These are phyloP conservation scores for Charaxes varanes DNA, from an alignment of 1,140 invertebrate species.

Conservation along the genomic window DNA sequence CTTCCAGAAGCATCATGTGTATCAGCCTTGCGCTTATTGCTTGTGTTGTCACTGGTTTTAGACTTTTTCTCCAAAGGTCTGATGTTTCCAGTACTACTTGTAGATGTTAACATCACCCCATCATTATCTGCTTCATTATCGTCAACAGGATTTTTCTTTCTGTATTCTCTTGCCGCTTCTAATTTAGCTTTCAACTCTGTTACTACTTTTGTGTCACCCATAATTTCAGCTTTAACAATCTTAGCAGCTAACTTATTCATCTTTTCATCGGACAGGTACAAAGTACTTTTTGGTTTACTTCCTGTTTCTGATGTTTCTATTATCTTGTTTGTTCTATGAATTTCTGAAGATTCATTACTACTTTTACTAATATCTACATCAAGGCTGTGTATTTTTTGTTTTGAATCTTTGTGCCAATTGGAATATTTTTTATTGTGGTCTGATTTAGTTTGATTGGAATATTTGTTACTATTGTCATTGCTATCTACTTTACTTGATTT, in stretches of 20 bases:
- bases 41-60: constrained; percentile 59
- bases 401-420: constrained; percentile 38
- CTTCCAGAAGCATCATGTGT: constrained; percentile 86
- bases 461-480: constrained; percentile 10
- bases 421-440: constrained; percentile 23
- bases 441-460: constrained; percentile 19
- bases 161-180: constrained; percentile 78
- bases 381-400: constrained; percentile 15
- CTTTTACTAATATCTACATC: constrained; percentile 9
- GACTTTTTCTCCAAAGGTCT: constrained; percentile 73
- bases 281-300: constrained; percentile 30
- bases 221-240: constrained; percentile 92
- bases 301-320: constrained; percentile 6
- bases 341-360: constrained; percentile 3
- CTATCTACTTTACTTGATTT: constrained; percentile 19
- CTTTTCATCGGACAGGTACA: constrained; percentile 82
- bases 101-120: constrained; percentile 82
- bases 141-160: constrained; percentile 66
- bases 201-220: constrained; percentile 84
- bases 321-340: constrained; percentile 11
- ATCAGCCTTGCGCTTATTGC: constrained; percentile 76
- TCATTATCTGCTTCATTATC: constrained; percentile 61
- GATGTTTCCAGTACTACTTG: constrained; percentile 79
- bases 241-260: constrained; percentile 92
- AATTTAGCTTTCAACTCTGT: constrained; percentile 84